Conservation (phyloP, 2,113 vertebrate species). For the Strigops habroptila region DNA sequence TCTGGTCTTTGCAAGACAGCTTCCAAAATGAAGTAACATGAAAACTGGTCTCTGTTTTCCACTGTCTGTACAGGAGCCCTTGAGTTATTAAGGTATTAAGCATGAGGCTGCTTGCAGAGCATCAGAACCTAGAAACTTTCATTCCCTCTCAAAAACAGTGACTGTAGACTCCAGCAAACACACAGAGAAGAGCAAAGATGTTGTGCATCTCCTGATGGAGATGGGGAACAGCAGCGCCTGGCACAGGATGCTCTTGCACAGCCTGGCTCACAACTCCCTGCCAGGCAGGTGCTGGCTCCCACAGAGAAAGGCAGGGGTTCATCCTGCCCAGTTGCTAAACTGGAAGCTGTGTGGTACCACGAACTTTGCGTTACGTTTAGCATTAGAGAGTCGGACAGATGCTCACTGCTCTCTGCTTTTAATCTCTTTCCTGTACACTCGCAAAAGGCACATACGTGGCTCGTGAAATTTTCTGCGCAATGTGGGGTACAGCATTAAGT, state of each 20-base stretch:
- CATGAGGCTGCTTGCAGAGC: background rate
- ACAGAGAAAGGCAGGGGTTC: background rate
- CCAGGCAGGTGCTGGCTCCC: too few relatives aligned
- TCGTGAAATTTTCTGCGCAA: background rate
- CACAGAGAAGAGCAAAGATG: background rate
- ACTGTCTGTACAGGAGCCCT: background rate
- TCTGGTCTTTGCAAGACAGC: conserved; percentile 1
- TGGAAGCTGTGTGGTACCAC: background rate
- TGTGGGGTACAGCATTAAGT: background rate
- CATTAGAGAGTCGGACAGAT: fast-evolving
- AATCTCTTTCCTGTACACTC: background rate
- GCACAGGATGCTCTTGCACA: fast-evolving
- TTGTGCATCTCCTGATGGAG: background rate
- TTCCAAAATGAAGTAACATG: background rate
- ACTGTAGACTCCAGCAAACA: background rate
- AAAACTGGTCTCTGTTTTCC: background rate
- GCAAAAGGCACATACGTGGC: background rate
- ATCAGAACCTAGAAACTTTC: background rate
- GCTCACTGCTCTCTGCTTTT: background rate
- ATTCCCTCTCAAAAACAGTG: background rate
- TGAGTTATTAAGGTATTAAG: background rate
- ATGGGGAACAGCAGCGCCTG: background rate
- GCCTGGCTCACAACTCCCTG: too few relatives aligned
- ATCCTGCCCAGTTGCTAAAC: background rate
- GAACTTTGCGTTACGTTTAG: background rate